Conservation (phyloP, 1,140 invertebrate species). For the Bombus sylvicola region DNA sequence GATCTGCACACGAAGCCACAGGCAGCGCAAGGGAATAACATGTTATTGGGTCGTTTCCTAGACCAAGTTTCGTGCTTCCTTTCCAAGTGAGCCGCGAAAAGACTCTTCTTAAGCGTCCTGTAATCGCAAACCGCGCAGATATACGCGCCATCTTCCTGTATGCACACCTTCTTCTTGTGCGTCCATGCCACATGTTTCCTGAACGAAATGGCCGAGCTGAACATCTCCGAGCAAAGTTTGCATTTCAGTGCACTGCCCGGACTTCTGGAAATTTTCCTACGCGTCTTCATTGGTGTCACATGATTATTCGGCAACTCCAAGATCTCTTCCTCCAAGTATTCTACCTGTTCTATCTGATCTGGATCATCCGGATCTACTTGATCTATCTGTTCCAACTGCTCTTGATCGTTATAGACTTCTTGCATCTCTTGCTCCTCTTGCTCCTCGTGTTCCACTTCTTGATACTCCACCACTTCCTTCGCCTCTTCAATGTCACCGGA, state of each 20-base stretch:
- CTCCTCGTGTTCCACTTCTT: background rate
- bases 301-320: conserved; percentile 14
- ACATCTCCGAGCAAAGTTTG: conserved; percentile 77
- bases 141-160: conserved; percentile 76
- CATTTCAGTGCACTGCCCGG: conserved; percentile 71
- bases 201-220: conserved; percentile 72
- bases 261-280: conserved; percentile 37
- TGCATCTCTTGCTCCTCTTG: background rate
- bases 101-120: conserved; percentile 74
- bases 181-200: conserved; percentile 79
- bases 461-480: conserved; percentile 22
- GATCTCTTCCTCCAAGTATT: conserved; percentile 62
- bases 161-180: conserved; percentile 78
- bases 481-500: conserved; percentile 30
- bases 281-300: background rate
- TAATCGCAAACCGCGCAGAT: conserved; percentile 80
- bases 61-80: conserved; percentile 79
- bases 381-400: conserved; percentile 43
- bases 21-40: conserved; percentile 74
- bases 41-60: conserved; percentile 64
- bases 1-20: conserved; percentile 80
- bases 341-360: conserved; percentile 59
- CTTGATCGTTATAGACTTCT: background rate
- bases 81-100: conserved; percentile 75
- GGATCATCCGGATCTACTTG: conserved; percentile 59